Base-by-base conservation (phyloP, 2,797 vertebrate species). In the Argya squamiceps region DNA sequence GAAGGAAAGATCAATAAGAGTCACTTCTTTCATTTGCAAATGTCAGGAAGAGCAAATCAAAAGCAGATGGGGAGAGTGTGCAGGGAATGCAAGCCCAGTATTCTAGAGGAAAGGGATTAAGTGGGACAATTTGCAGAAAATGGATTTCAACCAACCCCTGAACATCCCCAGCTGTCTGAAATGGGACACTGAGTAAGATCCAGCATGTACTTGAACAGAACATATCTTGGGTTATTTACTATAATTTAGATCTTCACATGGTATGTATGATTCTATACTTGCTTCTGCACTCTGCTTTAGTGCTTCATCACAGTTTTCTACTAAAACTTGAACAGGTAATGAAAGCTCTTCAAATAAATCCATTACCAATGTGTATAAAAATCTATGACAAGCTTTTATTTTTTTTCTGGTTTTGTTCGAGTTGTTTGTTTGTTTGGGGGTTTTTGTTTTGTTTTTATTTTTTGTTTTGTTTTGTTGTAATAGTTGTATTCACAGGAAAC, bases 21-120 rank as follows among this genome's bases (percentile, higher is more conserved):
- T 71, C 24, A 91, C 65, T 94, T 59, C 18, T 88, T 87, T 84
- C 1, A 0, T 65, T 91, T 90, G 76, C 70, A 96, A 89, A 59
- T 78, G 76, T 93, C 89, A 96, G 65, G 76, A 95, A 93, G 53
- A 92, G 83, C 84, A 94, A 94, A 95, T 91, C 62, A 84, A 86
- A 93, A 89, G 36, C 96, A 92, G 62, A 79, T 86, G 78, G 36
- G 34, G 41, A 74, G 63, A 85, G 36, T 68, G 69, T 44, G 15
- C 47, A 91, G 82, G 47, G 69, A 89, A 95, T 89, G 75, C 46
- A 89, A 91, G 49, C 53, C 60, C 52, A 89, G 36, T 46, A 74
- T 78, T 89, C 58, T 60, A 65, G 70, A 80, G 69, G 27, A 71
- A 89, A 82, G 39, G 50, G 50, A 92, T 92, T 95, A 95, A 92